Percentiles rank a stretch among this genome's conserved stretches.
These are phyloP conservation scores for Gavia stellata DNA, from an alignment of 2,113 vertebrate species.

Conservation along the genomic window DNA sequence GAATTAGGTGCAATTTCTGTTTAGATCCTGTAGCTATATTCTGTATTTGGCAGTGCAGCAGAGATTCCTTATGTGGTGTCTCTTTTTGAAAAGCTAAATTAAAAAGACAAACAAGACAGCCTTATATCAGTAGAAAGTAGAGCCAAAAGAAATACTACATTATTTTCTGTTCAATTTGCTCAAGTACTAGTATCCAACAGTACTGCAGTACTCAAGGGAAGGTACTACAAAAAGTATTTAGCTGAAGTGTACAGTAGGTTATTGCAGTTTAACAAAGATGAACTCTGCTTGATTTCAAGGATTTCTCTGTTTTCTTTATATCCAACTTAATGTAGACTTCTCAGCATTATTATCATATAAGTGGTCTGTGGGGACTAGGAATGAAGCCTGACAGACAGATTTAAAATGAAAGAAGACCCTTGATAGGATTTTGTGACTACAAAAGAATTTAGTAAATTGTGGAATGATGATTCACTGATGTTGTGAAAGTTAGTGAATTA, in stretches of 20 bases:
- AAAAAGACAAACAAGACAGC: neutral
- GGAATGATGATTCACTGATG: neutral
- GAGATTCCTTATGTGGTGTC: neutral
- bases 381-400: neutral
- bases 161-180: constrained; percentile 38
- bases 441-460: constrained; percentile 31
- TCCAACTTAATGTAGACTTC: constrained; percentile 3
- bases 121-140: neutral
- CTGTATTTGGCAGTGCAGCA: neutral
- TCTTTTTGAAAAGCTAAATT: neutral
- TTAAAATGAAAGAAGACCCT: constrained; percentile 18
- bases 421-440: constrained; percentile 21
- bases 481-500: constrained; percentile 10
- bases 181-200: neutral
- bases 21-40: neutral
- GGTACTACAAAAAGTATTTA: constrained; percentile 20
- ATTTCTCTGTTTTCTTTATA: constrained; percentile 42
- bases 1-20: neutral
- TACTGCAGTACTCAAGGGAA: constrained; percentile 8
- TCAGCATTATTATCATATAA: constrained; percentile 17
- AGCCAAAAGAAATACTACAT: neutral
- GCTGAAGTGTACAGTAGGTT: constrained; percentile 21
- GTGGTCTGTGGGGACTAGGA: neutral
- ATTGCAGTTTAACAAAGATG: constrained; percentile 31
- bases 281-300: constrained; percentile 46